Percentiles rank a stretch among this genome's conserved stretches.
These are phyloP conservation scores for Acropternis orthonyx DNA, from an alignment of 2,797 vertebrate genomes.

Conservation along the genomic window DNA sequence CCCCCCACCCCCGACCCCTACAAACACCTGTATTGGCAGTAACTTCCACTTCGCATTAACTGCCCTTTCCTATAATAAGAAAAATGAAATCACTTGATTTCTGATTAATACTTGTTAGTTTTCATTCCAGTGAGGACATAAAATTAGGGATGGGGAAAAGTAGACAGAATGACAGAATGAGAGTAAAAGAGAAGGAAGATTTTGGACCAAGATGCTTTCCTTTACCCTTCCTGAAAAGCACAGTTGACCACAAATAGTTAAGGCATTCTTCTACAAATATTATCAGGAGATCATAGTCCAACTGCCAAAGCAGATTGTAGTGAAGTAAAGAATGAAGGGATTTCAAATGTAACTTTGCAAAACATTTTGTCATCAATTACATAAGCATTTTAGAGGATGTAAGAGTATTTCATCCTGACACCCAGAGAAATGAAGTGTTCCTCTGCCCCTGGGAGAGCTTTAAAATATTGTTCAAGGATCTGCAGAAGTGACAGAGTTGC, in stretches of 20 bases:
- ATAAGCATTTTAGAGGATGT: not conserved
- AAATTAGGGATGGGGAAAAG: not conserved
- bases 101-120: not conserved
- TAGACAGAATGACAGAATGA: not conserved
- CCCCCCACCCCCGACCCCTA: too few relatives aligned
- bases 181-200: not conserved
- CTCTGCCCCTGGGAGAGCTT: not conserved
- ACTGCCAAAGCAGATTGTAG: not conserved
- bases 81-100: not conserved
- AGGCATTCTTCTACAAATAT: not conserved
- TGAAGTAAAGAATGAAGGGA: not conserved
- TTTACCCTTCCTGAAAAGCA: not conserved
- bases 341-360: not conserved
- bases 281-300: not conserved
- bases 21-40: not conserved
- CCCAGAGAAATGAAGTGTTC: not conserved
- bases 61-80: not conserved
- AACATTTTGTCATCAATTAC: not conserved
- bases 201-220: not conserved
- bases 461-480: not conserved
- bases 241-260: not conserved
- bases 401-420: not conserved
- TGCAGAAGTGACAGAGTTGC: not conserved
- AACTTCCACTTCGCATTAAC: not conserved
- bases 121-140: not conserved